phyloP scores from a whole-genome alignment of 2,113 vertebrate genomes.

The Ovibos moschatus region DNA sequence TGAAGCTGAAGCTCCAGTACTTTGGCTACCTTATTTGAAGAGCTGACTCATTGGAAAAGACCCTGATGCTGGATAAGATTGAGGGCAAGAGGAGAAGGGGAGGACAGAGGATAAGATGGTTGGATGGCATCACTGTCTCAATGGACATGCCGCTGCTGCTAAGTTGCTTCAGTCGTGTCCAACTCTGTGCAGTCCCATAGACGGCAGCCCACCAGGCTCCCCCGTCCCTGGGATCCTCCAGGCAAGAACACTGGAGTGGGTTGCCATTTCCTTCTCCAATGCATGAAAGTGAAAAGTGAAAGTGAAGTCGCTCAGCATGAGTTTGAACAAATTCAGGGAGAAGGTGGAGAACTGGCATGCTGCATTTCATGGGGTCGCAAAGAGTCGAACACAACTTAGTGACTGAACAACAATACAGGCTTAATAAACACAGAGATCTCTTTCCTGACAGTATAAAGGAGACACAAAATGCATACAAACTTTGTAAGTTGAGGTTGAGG shows the following conservation, averaged over 20 bases:
- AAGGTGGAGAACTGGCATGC: background rate
- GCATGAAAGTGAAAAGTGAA: too few species aligned
- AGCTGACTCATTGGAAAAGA: background rate
- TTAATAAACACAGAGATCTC: background rate
- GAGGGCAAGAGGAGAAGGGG: background rate
- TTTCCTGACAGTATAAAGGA: background rate
- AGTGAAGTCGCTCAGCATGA: background rate
- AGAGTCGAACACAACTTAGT: background rate
- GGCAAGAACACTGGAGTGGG: too few species aligned
- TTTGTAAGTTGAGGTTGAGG: background rate
- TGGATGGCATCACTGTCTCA: background rate
- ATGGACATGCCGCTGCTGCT: background rate
- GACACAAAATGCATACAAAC: constrained; percentile 20
- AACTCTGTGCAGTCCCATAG: too few species aligned
- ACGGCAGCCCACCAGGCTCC: too few species aligned
- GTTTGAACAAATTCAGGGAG: background rate
- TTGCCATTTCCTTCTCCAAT: too few species aligned
- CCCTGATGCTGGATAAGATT: background rate
- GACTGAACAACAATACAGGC: background rate
- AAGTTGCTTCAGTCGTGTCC: too few species aligned
- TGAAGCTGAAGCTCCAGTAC: background rate
- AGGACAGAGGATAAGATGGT: background rate
- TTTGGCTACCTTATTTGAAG: background rate
- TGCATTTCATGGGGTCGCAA: background rate
- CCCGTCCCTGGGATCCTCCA: too few species aligned